Evolutionary conservation across 2,888 invertebrate genomes (phyloP).

Genomic region (Orthonychiurus folsomi): DNA sequence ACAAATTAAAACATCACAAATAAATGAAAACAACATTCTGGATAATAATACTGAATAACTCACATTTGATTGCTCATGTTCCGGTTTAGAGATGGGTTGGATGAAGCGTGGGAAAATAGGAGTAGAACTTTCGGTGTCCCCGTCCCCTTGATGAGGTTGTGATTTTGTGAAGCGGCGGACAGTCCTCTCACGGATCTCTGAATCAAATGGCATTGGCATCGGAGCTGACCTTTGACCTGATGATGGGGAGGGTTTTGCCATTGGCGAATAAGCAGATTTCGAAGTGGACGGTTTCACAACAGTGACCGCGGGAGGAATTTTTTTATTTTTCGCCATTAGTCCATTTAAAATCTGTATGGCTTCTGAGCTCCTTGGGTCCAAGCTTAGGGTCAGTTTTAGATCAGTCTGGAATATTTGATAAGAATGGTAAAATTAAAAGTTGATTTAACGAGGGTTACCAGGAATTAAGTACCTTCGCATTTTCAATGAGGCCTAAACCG

Average conservation of each 20-base stretch:
- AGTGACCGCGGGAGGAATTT: no score
- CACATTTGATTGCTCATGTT: not conserved
- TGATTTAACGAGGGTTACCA: not conserved
- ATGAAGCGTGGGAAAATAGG: not conserved
- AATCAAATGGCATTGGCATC: not conserved
- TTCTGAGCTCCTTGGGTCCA: not conserved
- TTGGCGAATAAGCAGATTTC: no score
- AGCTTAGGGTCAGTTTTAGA: not conserved
- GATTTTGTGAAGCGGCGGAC: not conserved
- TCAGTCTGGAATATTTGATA: not conserved
- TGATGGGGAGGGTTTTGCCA: not conserved
- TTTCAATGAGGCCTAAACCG: no score
- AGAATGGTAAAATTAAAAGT: not conserved
- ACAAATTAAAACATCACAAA: not conserved
- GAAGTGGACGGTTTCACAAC: no score
- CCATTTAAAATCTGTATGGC: not conserved
- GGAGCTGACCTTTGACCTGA: no score
- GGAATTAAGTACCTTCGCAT: no score
- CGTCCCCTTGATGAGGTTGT: not conserved
- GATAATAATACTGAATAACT: not conserved
- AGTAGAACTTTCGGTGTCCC: not conserved
- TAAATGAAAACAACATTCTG: not conserved
- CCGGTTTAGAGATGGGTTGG: not conserved
- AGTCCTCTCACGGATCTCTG: not conserved
- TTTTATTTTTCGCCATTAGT: not conserved